Percentiles rank a stretch among this genome's conserved stretches.
Evolutionary conservation across 2,797 vertebrate species (phyloP).

Genomic region (Tauraco hartlaubi): DNA sequence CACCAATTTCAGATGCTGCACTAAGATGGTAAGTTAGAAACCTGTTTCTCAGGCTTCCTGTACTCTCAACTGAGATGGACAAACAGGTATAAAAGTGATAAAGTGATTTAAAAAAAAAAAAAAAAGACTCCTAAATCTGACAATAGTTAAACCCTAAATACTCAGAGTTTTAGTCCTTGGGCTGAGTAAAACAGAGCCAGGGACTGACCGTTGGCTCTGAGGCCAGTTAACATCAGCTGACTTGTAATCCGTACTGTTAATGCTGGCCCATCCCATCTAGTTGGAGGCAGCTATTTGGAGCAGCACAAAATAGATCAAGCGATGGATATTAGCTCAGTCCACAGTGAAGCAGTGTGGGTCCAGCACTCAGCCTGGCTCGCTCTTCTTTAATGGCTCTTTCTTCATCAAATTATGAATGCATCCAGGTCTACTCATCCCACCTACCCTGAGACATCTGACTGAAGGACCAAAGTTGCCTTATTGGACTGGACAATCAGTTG

Average conservation of each 20-base stretch:
- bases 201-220: neutral
- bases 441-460: neutral
- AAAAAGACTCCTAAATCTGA: neutral
- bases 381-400: neutral
- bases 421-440: neutral
- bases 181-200: neutral
- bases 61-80: neutral
- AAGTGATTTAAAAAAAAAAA: neutral
- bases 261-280: neutral
- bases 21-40: neutral
- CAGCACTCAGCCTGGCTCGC: neutral
- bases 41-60: neutral
- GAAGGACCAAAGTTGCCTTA: neutral
- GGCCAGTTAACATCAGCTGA: neutral
- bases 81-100: neutral
- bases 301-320: neutral
- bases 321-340: neutral
- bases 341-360: neutral
- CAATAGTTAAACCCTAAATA: neutral
- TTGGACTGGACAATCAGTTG: neutral
- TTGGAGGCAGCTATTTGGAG: neutral
- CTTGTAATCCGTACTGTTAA: rapidly evolving
- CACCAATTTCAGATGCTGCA: neutral
- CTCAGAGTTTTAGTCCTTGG: neutral
- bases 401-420: neutral